Conservation (phyloP, 2,797 vertebrate genomes). For the Scomberomorus guttatus region DNA sequence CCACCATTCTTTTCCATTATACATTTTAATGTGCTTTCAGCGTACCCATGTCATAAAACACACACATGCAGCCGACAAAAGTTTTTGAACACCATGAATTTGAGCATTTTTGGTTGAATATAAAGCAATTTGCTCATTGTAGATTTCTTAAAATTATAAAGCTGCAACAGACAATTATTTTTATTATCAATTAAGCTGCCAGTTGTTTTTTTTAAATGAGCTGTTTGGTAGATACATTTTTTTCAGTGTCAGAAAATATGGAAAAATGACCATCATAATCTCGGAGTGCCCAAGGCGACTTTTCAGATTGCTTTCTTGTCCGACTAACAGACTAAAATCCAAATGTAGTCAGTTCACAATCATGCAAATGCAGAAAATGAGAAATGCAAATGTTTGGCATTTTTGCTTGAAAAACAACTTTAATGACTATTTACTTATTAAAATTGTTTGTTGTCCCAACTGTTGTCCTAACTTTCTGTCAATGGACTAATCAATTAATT, state of each 20-base stretch:
- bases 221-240: background rate
- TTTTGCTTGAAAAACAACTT: too few relatives aligned
- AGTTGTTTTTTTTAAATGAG: background rate
- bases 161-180: background rate
- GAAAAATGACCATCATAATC: background rate
- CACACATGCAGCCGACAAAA: slow-evolving; percentile 2
- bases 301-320: background rate
- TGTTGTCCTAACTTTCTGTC: background rate
- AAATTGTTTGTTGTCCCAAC: too few relatives aligned
- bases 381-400: too few relatives aligned
- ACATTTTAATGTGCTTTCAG: slow-evolving; percentile 15
- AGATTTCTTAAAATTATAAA: background rate
- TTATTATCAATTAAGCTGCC: background rate
- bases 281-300: background rate
- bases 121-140: background rate
- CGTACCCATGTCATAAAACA: slow-evolving; percentile 12
- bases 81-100: background rate
- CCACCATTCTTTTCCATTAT: slow-evolving; percentile 12
- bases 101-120: background rate
- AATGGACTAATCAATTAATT: background rate
- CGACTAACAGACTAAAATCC: too few relatives aligned
- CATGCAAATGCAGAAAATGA: too few relatives aligned
- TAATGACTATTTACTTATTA: background rate
- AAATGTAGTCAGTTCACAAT: too few relatives aligned
- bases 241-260: too few relatives aligned